Conservation (phyloP, 2,113 vertebrate species). For the Phoxinus phoxinus region DNA sequence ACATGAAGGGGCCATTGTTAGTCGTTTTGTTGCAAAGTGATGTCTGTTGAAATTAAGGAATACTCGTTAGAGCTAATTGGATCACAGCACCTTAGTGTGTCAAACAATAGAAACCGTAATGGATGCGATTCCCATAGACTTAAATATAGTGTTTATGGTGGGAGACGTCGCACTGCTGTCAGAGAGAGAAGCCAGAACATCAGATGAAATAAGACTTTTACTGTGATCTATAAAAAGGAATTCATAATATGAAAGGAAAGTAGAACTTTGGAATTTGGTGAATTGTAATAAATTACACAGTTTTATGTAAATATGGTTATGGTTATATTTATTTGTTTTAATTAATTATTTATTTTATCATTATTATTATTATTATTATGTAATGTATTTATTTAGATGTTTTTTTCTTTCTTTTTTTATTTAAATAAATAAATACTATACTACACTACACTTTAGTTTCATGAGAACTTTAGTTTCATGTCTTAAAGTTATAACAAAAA, state of each 20-base stretch:
- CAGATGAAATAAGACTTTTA: not conserved
- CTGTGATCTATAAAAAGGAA: not conserved
- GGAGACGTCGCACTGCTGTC: not conserved
- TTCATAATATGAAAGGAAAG: not conserved
- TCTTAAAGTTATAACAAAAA: not conserved
- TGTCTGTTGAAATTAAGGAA: slow-evolving; percentile 50
- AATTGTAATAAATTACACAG: not conserved
- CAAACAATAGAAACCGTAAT: slow-evolving; percentile 35
- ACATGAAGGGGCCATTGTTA: slow-evolving; percentile 47
- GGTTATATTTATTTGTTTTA: no score
- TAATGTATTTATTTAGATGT: no score
- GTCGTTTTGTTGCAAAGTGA: slow-evolving; percentile 38
- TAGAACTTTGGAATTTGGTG: not conserved
- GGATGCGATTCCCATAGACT: slow-evolving; percentile 3
- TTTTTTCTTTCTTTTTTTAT: not conserved
- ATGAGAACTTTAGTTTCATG: not conserved
- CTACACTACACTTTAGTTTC: not conserved
- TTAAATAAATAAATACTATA: not conserved
- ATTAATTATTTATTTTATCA: no score
- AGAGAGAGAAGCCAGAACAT: not conserved
- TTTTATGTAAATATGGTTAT: not conserved
- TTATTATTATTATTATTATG: no score
- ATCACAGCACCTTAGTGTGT: slow-evolving; percentile 49
- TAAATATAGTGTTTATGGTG: not conserved
- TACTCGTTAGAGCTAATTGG: slow-evolving; percentile 54